Base-by-base conservation (phyloP, 2,888 invertebrate genomes). In the Drosophila merina region DNA sequence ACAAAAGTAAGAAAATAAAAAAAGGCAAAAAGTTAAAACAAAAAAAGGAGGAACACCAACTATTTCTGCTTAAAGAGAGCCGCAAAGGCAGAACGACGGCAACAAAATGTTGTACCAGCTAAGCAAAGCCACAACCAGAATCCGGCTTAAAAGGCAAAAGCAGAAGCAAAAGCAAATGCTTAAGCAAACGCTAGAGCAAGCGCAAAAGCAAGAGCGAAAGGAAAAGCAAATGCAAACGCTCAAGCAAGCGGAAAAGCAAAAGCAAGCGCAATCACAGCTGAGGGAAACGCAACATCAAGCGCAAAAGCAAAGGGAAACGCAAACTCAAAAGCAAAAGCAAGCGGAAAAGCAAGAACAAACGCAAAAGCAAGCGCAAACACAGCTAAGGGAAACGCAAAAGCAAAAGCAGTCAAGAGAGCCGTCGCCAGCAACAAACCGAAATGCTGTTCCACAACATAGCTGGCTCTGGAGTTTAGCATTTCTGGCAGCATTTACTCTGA, bases 121-220 rank as follows among this genome's bases (percentile, higher is more conserved):
- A 68, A 79, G 85, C 56, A 83, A 79, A 79, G 83, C 87, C 67
- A 83, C 83, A 72, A 83, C 83, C 62, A 84, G 82, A 85, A 83
- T 86, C 62, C 87, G 83, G 74, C 83, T 83, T 77, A 83, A 83
- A 83, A 78, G 86, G 68, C 82, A 76, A 26, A 69, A 75, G 40
- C 73, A 74, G 49, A 69, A 72, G 8, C 51, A 42, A 57, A 50
- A 28, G 4, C 51, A 83, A 84, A 77, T 79, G 60, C 81, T 71
- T 14, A 68, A 75, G 36, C 71, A 72, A 49, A 63, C 68, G 8
- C 51, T 36, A 83, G 10, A 72, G 8, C 51, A 42, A 83, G 10
- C 0, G 68, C 86, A 76, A 25, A 69, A 71, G 36, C 73, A 74
- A 20, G 14, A 20, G 20, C 1, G 20, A 20, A 20, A 20, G 20